Evolutionary conservation across 2,797 vertebrate species (phyloP).

Genomic region (Platalea minor): DNA sequence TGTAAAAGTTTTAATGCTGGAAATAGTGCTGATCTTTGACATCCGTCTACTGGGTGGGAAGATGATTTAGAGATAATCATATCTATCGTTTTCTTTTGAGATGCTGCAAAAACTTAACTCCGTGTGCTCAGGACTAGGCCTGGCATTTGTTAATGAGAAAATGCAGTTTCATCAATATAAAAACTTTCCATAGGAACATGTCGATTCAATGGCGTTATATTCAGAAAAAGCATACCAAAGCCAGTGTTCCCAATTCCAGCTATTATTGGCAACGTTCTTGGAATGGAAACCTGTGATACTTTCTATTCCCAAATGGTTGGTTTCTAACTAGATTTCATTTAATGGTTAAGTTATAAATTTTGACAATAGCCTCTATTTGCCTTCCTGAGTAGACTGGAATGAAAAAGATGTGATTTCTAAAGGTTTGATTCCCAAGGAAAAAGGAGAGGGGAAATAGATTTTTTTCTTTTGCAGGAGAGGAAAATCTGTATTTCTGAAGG

Average conservation of each 20-base stretch:
- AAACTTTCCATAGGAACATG: neutral
- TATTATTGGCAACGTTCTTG: neutral
- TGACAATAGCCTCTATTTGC: neutral
- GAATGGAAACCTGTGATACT: neutral
- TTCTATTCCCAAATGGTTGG: neutral
- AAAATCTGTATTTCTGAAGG: neutral
- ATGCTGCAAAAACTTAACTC: neutral
- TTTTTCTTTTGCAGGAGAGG: neutral
- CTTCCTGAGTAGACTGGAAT: neutral
- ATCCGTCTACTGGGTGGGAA: neutral
- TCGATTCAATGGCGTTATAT: rapidly evolving
- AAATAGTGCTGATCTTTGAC: neutral
- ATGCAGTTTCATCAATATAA: neutral
- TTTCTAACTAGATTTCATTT: neutral
- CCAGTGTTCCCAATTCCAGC: neutral
- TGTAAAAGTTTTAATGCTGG: neutral
- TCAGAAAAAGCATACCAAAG: neutral
- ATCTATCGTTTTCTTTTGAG: neutral
- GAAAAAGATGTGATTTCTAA: neutral
- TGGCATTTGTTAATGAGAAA: neutral
- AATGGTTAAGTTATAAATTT: neutral
- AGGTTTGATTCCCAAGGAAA: neutral
- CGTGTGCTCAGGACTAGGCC: neutral
- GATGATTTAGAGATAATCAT: neutral
- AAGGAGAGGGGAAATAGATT: neutral